Conservation (phyloP, 2,888 invertebrate species). For the Stratiomys singularior region DNA sequence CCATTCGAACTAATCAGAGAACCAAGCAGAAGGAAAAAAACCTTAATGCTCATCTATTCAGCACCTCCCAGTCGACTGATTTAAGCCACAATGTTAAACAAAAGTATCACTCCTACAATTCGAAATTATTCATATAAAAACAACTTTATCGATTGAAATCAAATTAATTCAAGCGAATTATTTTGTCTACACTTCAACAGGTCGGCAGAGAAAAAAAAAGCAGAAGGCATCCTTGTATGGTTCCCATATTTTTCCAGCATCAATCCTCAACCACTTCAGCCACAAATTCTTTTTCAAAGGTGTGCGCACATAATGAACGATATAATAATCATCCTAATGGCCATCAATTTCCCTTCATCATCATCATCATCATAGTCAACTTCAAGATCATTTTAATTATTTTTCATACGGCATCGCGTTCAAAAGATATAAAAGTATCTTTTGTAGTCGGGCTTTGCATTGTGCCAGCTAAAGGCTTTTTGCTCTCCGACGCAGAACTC, state of each 20-base stretch:
- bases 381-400: slow-evolving; percentile 34
- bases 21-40: too few species aligned
- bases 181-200: slow-evolving; percentile 6
- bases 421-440: slow-evolving; percentile 29
- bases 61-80: too few species aligned
- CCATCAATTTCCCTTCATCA: slow-evolving; percentile 43
- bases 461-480: neutral
- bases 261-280: slow-evolving; percentile 10
- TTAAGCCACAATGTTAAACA: too few species aligned
- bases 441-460: slow-evolving; percentile 14
- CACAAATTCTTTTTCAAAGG: slow-evolving; percentile 7
- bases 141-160: slow-evolving; percentile 11
- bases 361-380: neutral
- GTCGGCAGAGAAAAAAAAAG: neutral
- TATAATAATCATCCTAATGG: slow-evolving; percentile 46
- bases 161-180: neutral
- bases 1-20: too few species aligned
- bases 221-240: too few species aligned
- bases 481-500: neutral
- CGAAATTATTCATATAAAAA: too few species aligned
- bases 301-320: slow-evolving; percentile 40
- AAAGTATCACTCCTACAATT: too few species aligned
- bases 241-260: neutral
- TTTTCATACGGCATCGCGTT: slow-evolving; percentile 22
- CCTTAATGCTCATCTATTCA: too few species aligned